Evolutionary conservation across 2,797 vertebrate genomes (phyloP).

Genomic region (Dryobates pubescens): DNA sequence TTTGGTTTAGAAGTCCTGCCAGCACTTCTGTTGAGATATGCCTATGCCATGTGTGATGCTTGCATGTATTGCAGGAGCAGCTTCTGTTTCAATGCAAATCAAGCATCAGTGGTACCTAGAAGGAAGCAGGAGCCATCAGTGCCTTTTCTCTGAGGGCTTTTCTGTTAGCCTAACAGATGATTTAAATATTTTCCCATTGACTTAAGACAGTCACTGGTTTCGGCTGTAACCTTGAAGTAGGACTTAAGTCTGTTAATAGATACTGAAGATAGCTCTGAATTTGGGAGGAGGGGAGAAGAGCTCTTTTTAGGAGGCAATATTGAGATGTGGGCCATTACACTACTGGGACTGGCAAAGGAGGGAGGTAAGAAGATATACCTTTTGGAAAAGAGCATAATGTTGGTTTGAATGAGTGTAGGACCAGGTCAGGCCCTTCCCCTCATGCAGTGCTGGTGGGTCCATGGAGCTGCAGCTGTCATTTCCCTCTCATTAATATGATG

Average conservation of each 20-base stretch:
- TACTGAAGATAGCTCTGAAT: neutral
- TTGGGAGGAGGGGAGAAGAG: neutral
- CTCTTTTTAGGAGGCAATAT: neutral
- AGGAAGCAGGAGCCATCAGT: neutral
- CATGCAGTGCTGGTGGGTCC: accelerated
- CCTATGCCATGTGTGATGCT: accelerated
- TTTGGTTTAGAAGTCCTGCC: neutral
- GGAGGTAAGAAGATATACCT: accelerated
- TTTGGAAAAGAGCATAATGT: neutral
- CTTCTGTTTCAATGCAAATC: neutral
- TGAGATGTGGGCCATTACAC: neutral
- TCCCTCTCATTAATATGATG: neutral
- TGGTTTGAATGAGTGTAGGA: neutral
- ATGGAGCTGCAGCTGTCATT: neutral
- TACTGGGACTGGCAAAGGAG: neutral
- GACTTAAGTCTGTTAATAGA: neutral
- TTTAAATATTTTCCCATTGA: neutral
- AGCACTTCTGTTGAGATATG: neutral
- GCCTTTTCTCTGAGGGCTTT: neutral
- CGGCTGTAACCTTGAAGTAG: neutral
- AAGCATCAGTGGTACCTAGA: accelerated
- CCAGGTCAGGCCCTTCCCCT: neutral
- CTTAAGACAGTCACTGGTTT: neutral
- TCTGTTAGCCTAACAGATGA: neutral
- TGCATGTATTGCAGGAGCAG: neutral